Evolutionary conservation across 2,888 invertebrate genomes (phyloP), one percentile per base, ranked within the genome.

Genomic region (Cantharis nigra): DNA sequence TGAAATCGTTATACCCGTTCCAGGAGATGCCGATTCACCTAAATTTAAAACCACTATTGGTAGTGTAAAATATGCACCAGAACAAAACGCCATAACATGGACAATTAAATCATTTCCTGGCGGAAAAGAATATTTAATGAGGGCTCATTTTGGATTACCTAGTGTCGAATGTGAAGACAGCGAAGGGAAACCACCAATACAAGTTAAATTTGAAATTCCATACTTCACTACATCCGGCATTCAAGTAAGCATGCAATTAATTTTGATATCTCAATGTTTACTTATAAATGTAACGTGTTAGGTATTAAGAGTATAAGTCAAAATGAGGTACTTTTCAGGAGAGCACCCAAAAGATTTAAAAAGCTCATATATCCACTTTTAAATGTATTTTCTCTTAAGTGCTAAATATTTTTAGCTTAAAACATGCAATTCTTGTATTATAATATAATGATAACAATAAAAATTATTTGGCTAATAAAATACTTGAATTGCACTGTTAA

Each of bases 211-310:
- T 91, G 99, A 99, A 90, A 99, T 99, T 84, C 99, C 99, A 0
- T 99, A 99, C 87, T 99, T 99, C 86, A 99, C 99, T 0, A 99
- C 99, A 33, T 98, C 98, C 26, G 99, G 99, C 49, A 98, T 99
- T 84, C 99, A 99, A 92, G 97, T 97, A 79, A 85, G 83, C 16
- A 84, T 62, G 14, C 23, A 26, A 1, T 26, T 26, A 26, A 26
- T 26, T 26, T 5, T 26, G n/a, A n/a, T 26, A 7, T 26, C 7
- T 26, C 1, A 26, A 26, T 26, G 5, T 26, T 26, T 7, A 26
- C 23, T 26, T n/a, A n/a, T n/a, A n/a, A n/a, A n/a, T n/a, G n/a
- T n/a, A n/a, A n/a, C n/a, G n/a, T n/a, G n/a, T n/a, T n/a, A n/a
- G n/a, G n/a, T n/a, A n/a, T n/a, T n/a, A n/a, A n/a, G n/a, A n/a